Evolutionary conservation across 1,140 invertebrate genomes (phyloP).

Genomic region (Laupala kohalensis): DNA sequence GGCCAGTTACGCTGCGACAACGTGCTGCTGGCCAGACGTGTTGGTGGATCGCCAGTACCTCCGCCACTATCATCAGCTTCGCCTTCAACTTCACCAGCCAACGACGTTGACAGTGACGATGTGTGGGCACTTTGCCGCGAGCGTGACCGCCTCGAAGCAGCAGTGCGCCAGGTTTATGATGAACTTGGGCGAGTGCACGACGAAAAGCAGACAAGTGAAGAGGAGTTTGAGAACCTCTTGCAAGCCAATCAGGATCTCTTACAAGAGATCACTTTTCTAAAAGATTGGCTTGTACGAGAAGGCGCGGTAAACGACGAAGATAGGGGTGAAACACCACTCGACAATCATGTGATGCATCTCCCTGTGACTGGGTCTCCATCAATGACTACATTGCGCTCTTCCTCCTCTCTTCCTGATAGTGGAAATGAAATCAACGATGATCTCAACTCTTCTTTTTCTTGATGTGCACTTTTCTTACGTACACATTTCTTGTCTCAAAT

Average conservation of each 20-base stretch:
- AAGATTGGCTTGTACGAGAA: background rate
- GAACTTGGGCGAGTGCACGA: background rate
- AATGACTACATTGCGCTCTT: no score
- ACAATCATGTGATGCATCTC: no score
- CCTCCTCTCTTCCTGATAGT: no score
- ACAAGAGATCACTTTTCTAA: background rate
- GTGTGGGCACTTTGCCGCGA: background rate
- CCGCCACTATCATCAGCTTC: background rate
- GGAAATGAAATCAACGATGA: no score
- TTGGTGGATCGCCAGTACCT: background rate
- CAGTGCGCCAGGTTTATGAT: background rate
- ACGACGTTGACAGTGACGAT: background rate
- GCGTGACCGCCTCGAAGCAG: background rate
- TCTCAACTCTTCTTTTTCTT: no score
- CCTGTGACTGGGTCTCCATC: no score
- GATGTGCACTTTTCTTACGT: no score
- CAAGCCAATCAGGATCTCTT: background rate
- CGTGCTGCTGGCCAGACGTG: background rate
- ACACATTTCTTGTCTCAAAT: no score
- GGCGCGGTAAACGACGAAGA: no score
- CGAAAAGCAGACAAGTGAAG: background rate
- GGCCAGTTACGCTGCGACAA: background rate
- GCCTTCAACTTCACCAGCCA: no score
- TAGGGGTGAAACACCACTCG: no score
- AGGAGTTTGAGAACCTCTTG: background rate